Evolutionary conservation across 2,113 vertebrate genomes (phyloP).

Genomic region (Mionectes macconnelli): DNA sequence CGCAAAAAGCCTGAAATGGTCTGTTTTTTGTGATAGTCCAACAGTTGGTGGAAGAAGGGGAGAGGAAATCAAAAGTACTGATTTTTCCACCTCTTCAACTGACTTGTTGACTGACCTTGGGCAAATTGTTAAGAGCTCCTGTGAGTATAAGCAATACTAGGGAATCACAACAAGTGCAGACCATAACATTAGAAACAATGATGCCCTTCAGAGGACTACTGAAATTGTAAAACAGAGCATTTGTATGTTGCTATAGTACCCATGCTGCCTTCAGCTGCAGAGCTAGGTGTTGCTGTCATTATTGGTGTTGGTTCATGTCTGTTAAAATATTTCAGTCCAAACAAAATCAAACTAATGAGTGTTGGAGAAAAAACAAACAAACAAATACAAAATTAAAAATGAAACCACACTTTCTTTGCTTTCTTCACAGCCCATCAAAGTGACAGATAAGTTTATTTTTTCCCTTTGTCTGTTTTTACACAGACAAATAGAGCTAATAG

Average conservation of each 20-base stretch:
- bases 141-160: not conserved
- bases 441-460: not conserved
- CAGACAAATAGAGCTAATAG: not conserved
- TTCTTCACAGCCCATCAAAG: not conserved
- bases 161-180: not conserved
- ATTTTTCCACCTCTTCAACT: constrained; percentile 25
- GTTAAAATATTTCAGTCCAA: not conserved
- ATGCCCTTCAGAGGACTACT: not conserved
- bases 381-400: not conserved
- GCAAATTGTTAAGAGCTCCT: not conserved
- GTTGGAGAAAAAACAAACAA: not conserved
- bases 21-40: not conserved
- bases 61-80: constrained; percentile 16
- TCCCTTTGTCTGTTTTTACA: not conserved
- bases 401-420: not conserved
- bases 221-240: not conserved
- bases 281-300: not conserved
- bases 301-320: not conserved
- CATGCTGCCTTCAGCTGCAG: not conserved
- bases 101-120: constrained; percentile 24
- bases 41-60: not conserved
- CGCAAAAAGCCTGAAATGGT: constrained; percentile 8
- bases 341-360: not conserved
- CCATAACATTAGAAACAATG: not conserved
- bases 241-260: not conserved